A percentile compares a stretch with the other conserved stretches of the same genome.
phyloP scores from a whole-genome alignment of 2,888 invertebrate species.

The Parapristionchus giblindavisi region DNA sequence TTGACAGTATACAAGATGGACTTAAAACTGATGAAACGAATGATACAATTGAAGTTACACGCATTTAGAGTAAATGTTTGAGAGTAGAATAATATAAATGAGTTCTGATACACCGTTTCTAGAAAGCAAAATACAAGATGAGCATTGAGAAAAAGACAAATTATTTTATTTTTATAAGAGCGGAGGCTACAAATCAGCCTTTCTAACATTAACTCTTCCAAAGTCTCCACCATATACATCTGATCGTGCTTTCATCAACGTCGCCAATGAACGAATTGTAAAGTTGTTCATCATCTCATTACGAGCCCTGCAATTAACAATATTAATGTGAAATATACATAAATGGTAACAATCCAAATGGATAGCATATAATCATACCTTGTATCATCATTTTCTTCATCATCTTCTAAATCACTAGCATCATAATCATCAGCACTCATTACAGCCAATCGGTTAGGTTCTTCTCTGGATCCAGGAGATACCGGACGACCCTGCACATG shows the following conservation, averaged over 20 bases:
- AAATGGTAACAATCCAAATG: not conserved
- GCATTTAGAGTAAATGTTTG: too few species aligned
- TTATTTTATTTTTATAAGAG: too few species aligned
- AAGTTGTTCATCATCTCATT: constrained; percentile 55
- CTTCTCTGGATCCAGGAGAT: too few species aligned
- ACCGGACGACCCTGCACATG: too few species aligned
- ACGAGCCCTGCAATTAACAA: constrained; percentile 21
- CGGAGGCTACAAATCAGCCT: constrained; percentile 50
- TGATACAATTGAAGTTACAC: too few species aligned
- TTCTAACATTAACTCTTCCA: constrained; percentile 52
- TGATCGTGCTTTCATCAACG: constrained; percentile 50
- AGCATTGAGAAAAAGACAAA: too few species aligned
- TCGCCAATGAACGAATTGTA: constrained; percentile 58
- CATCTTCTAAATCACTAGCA: constrained; percentile 1
- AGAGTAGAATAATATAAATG: too few species aligned
- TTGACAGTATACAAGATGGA: too few species aligned
- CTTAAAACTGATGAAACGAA: too few species aligned
- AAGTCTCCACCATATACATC: constrained; percentile 59
- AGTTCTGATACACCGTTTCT: too few species aligned
- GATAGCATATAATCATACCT: not conserved
- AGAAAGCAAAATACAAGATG: too few species aligned
- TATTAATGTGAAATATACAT: not conserved
- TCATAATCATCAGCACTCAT: constrained; percentile 24
- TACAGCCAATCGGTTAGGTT: constrained; percentile 2
- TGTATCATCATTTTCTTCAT: constrained; percentile 19